Evolutionary conservation across 2,888 invertebrate species (phyloP), one percentile per base, ranked within the genome.

Genomic region (Hemithea aestivaria): DNA sequence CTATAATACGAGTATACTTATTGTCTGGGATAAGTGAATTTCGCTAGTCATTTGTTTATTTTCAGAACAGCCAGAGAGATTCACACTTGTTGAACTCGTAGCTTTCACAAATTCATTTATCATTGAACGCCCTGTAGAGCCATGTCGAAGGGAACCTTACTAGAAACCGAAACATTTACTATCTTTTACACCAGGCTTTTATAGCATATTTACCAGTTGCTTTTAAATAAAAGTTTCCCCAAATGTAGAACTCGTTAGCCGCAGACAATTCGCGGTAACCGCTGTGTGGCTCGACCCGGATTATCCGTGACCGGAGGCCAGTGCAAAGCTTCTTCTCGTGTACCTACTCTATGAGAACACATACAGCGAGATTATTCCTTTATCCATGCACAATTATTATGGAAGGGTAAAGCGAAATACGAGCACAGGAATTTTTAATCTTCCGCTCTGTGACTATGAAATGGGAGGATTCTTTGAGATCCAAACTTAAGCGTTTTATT

Each of bases 261-360:
- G 25, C 48, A 37, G 32, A 34, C 37, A 48, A 41, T 45, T 45
- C 40, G 50, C 46, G 51, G 49, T 44, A 20, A 21, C 46, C 26
- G 21, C 49, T 53, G 32, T 46, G 38, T 48, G 51, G 55, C 46
- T 51, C 53, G 53, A 54, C 52, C 55, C 53, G 58, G 67, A 66
- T 71, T 66, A 71, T 66, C 66, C 66, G 53, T 57, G 56, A 46
- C 52, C 51, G 53, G 45, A 32, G 45, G 46, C 51, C 26, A 31
- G 33, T 9, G 29, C 66, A 68, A 73, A 67, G 62, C 70, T 55
- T 61, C 67, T 70, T 66, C 64, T 62, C 66, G 60, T 62, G 57
- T 55, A 51, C 45, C 62, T 64, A 52, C 53, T 47, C 58, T 39
- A 44, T 44, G 53, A 53, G 56, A 54, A 56, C 51, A 53, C 50